A percentile compares a stretch with the other conserved stretches of the same genome.
Evolutionary conservation across 2,113 vertebrate species (phyloP).

Genomic region (Pavo muticus): DNA sequence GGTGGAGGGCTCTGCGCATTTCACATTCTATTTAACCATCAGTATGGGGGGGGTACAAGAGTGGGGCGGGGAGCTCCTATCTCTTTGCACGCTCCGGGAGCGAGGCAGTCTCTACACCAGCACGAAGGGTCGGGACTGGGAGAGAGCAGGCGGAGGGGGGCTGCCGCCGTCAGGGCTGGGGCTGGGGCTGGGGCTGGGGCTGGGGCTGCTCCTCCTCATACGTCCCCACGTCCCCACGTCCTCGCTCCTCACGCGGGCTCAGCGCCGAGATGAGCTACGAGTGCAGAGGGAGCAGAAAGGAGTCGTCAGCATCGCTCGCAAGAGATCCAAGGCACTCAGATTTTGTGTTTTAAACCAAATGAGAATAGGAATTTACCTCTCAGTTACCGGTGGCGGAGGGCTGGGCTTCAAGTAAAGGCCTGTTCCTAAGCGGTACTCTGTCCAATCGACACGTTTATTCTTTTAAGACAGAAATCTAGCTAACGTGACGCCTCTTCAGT

Average conservation of each 20-base stretch:
- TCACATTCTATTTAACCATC: constrained; percentile 76
- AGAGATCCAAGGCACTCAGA: constrained; percentile 98
- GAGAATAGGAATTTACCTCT: constrained; percentile 89
- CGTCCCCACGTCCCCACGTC: neutral
- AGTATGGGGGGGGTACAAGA: constrained; percentile 29
- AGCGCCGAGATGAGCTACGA: constrained; percentile 76
- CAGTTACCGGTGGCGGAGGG: constrained; percentile 76
- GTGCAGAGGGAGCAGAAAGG: constrained; percentile 88
- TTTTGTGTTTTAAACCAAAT: constrained; percentile 84
- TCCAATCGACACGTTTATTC: constrained; percentile 84
- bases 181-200: neutral
- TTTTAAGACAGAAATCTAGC: constrained; percentile 88
- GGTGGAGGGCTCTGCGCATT: constrained; percentile 71
- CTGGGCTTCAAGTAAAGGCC: constrained; percentile 87
- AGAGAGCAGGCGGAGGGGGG: constrained; percentile 52
- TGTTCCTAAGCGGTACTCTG: constrained; percentile 74
- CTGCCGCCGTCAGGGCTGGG: neutral
- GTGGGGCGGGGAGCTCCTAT: neutral
- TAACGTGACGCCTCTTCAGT: constrained; percentile 78
- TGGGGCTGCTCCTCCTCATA: neutral
- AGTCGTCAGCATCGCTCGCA: constrained; percentile 87
- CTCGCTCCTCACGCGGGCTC: neutral
- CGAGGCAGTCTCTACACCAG: constrained; percentile 84
- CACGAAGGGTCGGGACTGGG: constrained; percentile 72
- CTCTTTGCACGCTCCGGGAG: constrained; percentile 77